Evolutionary conservation across 2,888 invertebrate genomes (phyloP).

Genomic region (Lasioglossum vierecki): DNA sequence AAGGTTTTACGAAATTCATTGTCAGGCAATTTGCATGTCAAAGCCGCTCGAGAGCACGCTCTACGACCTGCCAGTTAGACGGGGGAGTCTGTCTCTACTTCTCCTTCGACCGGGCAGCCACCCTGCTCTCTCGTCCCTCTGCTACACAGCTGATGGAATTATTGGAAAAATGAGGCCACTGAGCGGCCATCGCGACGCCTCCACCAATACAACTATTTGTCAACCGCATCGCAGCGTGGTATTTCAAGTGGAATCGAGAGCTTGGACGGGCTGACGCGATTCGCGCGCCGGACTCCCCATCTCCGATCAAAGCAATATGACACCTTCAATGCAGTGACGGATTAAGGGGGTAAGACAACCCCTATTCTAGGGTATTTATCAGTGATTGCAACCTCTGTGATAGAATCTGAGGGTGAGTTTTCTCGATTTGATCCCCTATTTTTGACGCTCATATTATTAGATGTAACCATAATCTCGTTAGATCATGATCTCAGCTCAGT

Average conservation of each 20-base stretch:
- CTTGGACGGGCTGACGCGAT: neutral
- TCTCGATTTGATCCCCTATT: too few relatives aligned
- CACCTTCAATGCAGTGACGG: neutral
- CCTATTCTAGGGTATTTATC: too few relatives aligned
- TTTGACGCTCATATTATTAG: too few relatives aligned
- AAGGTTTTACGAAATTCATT: slow-evolving; percentile 84
- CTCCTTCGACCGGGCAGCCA: slow-evolving; percentile 20
- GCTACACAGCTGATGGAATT: slow-evolving; percentile 69
- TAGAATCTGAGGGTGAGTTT: too few relatives aligned
- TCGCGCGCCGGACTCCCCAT: neutral
- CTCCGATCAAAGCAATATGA: neutral
- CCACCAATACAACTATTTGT: slow-evolving; percentile 53
- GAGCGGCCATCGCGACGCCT: slow-evolving; percentile 55
- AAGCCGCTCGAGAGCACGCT: slow-evolving; percentile 76
- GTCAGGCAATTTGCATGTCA: slow-evolving; percentile 83
- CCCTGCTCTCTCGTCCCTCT: slow-evolving; percentile 23
- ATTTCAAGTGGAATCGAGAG: neutral
- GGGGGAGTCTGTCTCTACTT: slow-evolving; percentile 52
- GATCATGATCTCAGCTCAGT: too few relatives aligned
- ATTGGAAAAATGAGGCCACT: slow-evolving; percentile 75
- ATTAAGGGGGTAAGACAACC: too few relatives aligned
- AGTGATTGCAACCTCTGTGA: too few relatives aligned
- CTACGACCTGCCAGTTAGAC: slow-evolving; percentile 66
- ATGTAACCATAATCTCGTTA: too few relatives aligned
- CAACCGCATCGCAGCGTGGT: slow-evolving; percentile 19